Evolutionary conservation across 2,113 vertebrate species (phyloP), one percentile per base, ranked within the genome.

Genomic region (Mellivora capensis): DNA sequence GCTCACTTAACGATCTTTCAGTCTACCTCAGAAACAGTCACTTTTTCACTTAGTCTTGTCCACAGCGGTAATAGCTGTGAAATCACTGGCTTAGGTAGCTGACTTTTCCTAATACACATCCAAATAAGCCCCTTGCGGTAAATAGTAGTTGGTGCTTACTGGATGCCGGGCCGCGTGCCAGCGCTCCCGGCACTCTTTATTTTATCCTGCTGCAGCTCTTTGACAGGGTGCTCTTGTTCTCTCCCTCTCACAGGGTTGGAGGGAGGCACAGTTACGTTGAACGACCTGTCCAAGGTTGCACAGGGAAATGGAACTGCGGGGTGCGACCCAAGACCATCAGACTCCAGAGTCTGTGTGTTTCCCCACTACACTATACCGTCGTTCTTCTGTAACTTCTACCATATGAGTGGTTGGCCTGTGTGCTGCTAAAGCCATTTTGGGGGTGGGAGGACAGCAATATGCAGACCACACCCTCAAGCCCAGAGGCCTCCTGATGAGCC

Each of bases 241-340:
- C 6, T 76, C 61, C 4, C 27, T 64, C 3, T 67, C 67, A 2
- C 1, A 52, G 42, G 11, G 13, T 0, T 4, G 27, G 2, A 0
- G 10, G 23, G 25, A 11, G 42, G 23, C 27, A 0, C 39, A 14
- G 17, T 34, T 76, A 83, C 13, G 3, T 3, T 13, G 54, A 20
- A 52, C 37, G 39, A 21, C 15, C 49, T 47, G 39, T 2, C 67
- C 42, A 29, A 10, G 62, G 11, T 49, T 13, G 54, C 21, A 5
- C 1, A 6, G 62, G 11, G 14, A 29, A 18, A 34, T 62, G 87
- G 57, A 27, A 6, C 17, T 34, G 5, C 44, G 79, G 83, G 72
- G 17, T 15, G 79, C 20, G 34, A 42, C 23, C 83, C 52, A 1
- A 25, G 69, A 47, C 39, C 9, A 2, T 34, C 37, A 0, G 3